A percentile compares a stretch with the other conserved stretches of the same genome.
Evolutionary conservation across 2,797 vertebrate species (phyloP).

Genomic region (Oryzias dopingdopingensis): DNA sequence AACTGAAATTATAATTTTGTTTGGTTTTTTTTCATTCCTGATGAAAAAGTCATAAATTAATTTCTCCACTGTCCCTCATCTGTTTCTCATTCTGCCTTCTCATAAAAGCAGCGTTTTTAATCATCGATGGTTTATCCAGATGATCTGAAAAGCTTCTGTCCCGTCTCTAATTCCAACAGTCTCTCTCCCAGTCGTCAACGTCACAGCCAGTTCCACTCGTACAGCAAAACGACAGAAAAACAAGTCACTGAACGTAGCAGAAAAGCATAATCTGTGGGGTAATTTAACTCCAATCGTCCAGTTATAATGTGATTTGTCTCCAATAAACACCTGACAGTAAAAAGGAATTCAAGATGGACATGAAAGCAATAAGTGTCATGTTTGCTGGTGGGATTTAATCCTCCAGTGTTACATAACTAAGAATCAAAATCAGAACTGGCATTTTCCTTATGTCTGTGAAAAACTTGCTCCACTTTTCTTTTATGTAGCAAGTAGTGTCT

Average conservation of each 20-base stretch:
- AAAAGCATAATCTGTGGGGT: slow-evolving; percentile 6
- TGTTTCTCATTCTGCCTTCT: slow-evolving; percentile 1
- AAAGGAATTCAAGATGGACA: neutral
- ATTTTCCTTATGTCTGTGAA: neutral
- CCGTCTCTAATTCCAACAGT: slow-evolving; percentile 19
- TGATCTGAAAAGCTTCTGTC: slow-evolving; percentile 10
- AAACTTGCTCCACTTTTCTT: neutral
- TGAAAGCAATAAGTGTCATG: neutral
- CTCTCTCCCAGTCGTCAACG: slow-evolving; percentile 8
- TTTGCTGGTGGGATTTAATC: slow-evolving; percentile 2
- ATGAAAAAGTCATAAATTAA: no score
- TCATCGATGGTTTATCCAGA: slow-evolving; percentile 24
- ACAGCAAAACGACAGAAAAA: neutral
- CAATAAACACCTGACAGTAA: slow-evolving; percentile 18
- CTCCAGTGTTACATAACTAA: neutral
- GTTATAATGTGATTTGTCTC: slow-evolving; percentile 12
- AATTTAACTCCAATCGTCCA: slow-evolving; percentile 3
- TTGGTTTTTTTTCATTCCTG: neutral
- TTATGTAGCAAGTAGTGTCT: neutral
- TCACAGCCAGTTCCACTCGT: slow-evolving; percentile 6
- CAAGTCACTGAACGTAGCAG: neutral
- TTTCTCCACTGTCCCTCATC: neutral
- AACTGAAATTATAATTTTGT: neutral
- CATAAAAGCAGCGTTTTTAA: slow-evolving; percentile 14
- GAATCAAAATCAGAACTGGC: neutral